Evolutionary conservation across 2,888 invertebrate species (phyloP), one percentile per base, ranked within the genome.

Genomic region (Netelia inedita): DNA sequence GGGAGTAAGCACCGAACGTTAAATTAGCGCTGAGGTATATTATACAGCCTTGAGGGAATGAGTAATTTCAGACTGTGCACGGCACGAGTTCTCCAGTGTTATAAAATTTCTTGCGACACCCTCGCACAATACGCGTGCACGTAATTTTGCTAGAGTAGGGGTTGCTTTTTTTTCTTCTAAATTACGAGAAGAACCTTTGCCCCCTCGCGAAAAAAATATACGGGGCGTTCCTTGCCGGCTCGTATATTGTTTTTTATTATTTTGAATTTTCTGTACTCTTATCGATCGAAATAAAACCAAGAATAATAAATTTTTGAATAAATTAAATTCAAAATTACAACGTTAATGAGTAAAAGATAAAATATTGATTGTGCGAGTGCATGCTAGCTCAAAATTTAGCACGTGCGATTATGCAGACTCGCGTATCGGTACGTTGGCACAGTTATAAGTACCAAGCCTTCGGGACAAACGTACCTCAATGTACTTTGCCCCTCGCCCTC

Each of bases 1-100:
- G 35, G 35, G 35, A 6, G 6, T 50, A 43, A 21, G 63, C 63
- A 28, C 53, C 14, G 75, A 75, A 66, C 65, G 75, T 55, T 75
- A 53, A 75, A 75, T 66, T 75, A 75, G 53, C 14, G 43, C 35
- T 35, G 55, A 50, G 21, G 41, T 35, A 75, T 75, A 66, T 66
- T 75, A 61, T 28, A 35, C 75, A 14, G 41, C 53, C 63, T 65
- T 55, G 53, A 75, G 65, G 65, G 65, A 66, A 21, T 35, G 65
- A 55, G 21, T 53, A 19, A 65, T 41, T 75, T 66, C 66, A 57
- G 57, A 57, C 57, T 19, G 10, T 21, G 19, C 57, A 9, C 19
- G 57, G 57, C 53, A 53, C 53, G 16, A 57, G 57, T 57, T 57
- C 16, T 55, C 35, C n/a, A 11, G 63, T 50, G 46, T 59, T 63